These are phyloP conservation scores for Pediacus dermestoides DNA, from an alignment of 2,888 invertebrate species.

Conservation along the genomic window DNA sequence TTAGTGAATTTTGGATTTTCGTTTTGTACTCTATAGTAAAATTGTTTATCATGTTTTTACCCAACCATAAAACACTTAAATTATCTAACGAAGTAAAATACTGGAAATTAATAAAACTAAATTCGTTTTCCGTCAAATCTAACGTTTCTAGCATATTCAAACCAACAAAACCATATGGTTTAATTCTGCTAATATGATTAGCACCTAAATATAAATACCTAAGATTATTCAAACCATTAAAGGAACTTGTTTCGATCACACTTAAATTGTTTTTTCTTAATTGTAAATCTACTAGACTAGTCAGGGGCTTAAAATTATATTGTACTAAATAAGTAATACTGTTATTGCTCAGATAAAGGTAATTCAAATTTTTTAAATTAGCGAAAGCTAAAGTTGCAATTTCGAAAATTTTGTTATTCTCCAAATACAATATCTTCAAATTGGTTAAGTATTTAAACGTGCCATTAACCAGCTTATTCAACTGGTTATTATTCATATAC, in stretches of 20 bases:
- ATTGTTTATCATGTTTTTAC: slow-evolving; percentile 37
- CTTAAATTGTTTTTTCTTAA: slow-evolving; percentile 43
- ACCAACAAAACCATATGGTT: slow-evolving; percentile 45
- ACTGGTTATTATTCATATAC: slow-evolving; percentile 46
- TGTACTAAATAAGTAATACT: slow-evolving; percentile 41
- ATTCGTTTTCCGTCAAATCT: slow-evolving; percentile 41
- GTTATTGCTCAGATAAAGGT: slow-evolving; percentile 47
- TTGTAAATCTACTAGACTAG: slow-evolving; percentile 43
- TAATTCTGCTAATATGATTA: slow-evolving; percentile 44
- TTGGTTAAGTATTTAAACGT: slow-evolving; percentile 43
- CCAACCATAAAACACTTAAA: slow-evolving; percentile 42
- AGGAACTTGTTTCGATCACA: slow-evolving; percentile 45
- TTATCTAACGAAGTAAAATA: slow-evolving; percentile 40
- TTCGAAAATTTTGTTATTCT: slow-evolving; percentile 45
- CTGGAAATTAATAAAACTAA: slow-evolving; percentile 35
- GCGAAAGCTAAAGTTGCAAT: slow-evolving; percentile 47
- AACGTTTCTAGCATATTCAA: slow-evolving; percentile 41
- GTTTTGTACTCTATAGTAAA: slow-evolving; percentile 34
- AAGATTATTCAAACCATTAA: slow-evolving; percentile 44
- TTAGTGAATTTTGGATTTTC: slow-evolving; percentile 35
- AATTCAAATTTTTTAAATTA: slow-evolving; percentile 41
- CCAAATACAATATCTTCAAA: slow-evolving; percentile 46
- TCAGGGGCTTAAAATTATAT: slow-evolving; percentile 45
- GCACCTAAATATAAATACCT: slow-evolving; percentile 44
- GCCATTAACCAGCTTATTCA: slow-evolving; percentile 42